These are phyloP conservation scores for Orchesella flavescens DNA, from an alignment of 2,888 invertebrate species.

Conservation along the genomic window DNA sequence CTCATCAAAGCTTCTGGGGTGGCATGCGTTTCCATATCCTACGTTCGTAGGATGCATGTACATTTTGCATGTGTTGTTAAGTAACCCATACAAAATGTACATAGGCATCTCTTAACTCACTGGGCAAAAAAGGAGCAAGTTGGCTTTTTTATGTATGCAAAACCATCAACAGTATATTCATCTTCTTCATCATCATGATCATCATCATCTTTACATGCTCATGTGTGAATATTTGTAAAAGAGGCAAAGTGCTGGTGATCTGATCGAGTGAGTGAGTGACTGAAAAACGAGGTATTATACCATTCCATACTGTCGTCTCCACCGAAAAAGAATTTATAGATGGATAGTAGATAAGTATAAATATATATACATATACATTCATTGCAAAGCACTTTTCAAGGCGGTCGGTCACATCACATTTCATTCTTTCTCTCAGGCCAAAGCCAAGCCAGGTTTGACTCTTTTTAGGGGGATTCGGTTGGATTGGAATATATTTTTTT, in stretches of 20 bases:
- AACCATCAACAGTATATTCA: constrained; percentile 7
- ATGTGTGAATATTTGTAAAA: background rate
- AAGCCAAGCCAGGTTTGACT: constrained; percentile 13
- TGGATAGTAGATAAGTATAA: constrained; percentile 4
- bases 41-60: too few species aligned
- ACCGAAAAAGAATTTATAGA: constrained; percentile 14
- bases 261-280: too few species aligned
- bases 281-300: background rate
- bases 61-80: too few species aligned
- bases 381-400: constrained; percentile 21
- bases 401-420: constrained; percentile 50
- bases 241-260: background rate
- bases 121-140: constrained; percentile 29
- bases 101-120: too few species aligned
- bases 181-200: background rate
- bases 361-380: too few species aligned
- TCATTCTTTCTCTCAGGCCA: constrained; percentile 24
- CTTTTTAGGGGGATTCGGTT: background rate
- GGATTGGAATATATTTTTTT: background rate
- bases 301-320: too few species aligned
- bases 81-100: too few species aligned
- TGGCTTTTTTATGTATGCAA: constrained; percentile 34
- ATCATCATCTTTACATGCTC: too few species aligned
- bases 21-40: too few species aligned
- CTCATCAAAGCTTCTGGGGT: too few species aligned